Evolutionary conservation across 2,113 vertebrate species (phyloP).

Genomic region (Glaucomys volans): DNA sequence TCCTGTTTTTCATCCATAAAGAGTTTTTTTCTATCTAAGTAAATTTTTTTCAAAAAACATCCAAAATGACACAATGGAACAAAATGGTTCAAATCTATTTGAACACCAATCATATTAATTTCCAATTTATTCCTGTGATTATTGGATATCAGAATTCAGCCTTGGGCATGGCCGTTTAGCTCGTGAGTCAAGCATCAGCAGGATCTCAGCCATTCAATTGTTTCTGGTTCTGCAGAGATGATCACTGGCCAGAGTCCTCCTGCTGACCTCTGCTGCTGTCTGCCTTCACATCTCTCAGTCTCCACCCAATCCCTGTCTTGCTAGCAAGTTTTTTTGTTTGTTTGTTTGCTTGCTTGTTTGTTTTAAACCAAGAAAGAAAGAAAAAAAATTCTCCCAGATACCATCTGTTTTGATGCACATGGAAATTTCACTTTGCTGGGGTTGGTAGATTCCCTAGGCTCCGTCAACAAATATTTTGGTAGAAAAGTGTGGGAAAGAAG

Average conservation of each 20-base stretch:
- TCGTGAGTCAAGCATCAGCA: background rate
- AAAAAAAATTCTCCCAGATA: background rate
- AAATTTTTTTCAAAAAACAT: slow-evolving; percentile 6
- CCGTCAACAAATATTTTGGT: background rate
- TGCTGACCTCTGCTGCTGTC: background rate
- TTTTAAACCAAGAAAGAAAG: background rate
- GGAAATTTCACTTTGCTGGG: background rate
- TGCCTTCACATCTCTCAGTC: background rate
- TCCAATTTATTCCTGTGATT: background rate
- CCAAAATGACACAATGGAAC: slow-evolving; percentile 44
- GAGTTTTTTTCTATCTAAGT: slow-evolving; percentile 2
- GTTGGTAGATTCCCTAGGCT: background rate
- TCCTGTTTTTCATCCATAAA: slow-evolving; percentile 32
- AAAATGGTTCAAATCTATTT: slow-evolving; percentile 60
- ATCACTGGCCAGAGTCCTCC: background rate
- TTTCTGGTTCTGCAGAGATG: background rate
- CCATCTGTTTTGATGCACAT: background rate
- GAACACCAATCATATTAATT: slow-evolving; percentile 69
- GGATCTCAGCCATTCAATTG: background rate
- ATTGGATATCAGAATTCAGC: background rate
- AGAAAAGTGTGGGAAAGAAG: background rate
- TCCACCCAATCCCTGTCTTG: background rate
- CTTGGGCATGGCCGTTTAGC: background rate
- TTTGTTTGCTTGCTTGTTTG: no score
- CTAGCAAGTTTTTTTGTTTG: background rate